phyloP scores from a whole-genome alignment of 2,113 vertebrate species.

The Eretmochelys imbricata region DNA sequence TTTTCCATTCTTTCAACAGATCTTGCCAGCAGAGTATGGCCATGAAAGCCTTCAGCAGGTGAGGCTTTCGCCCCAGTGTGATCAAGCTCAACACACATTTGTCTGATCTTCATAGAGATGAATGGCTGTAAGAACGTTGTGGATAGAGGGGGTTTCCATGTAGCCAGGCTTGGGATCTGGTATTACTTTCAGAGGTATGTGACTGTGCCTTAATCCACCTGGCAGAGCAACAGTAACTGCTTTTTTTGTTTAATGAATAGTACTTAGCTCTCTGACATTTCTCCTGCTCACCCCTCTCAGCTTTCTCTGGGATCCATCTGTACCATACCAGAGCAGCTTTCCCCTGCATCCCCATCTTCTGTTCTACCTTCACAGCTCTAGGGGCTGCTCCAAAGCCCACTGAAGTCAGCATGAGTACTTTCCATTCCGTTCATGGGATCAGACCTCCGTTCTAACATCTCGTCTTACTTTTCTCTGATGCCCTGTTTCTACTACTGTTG shows the following conservation, averaged over 20 bases:
- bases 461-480: background rate
- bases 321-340: background rate
- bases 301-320: background rate
- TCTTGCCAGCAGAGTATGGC: constrained; percentile 53
- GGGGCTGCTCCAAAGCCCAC: background rate
- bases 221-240: constrained; percentile 49
- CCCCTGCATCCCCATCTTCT: accelerated
- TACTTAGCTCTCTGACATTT: constrained; percentile 4
- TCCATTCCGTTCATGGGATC: background rate
- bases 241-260: constrained; percentile 43
- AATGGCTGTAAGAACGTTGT: constrained; percentile 56
- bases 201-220: constrained; percentile 62
- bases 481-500: background rate
- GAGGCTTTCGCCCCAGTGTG: constrained; percentile 58
- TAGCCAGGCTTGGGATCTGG: constrained; percentile 53
- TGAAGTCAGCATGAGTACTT: accelerated
- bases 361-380: background rate
- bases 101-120: constrained; percentile 72
- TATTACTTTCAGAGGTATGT: constrained; percentile 70
- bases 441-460: background rate
- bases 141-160: constrained; percentile 59
- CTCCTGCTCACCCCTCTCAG: constrained; percentile 5
- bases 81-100: constrained; percentile 73
- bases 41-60: constrained; percentile 66
- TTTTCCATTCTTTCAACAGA: constrained; percentile 62